These are phyloP conservation scores for Seriola rivoliana DNA, from an alignment of 2,113 vertebrate genomes.

Conservation along the genomic window DNA sequence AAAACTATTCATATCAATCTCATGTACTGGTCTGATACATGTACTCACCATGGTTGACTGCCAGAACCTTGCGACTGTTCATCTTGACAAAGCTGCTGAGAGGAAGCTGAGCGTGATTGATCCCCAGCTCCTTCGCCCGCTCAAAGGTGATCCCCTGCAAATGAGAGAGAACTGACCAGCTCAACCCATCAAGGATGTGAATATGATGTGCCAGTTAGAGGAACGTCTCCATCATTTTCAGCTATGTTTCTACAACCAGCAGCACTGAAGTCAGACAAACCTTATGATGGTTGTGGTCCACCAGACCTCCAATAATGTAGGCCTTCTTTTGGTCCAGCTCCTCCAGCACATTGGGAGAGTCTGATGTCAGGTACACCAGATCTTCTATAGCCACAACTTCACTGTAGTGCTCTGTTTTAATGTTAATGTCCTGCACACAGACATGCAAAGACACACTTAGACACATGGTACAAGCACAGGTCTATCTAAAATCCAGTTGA, in stretches of 20 bases:
- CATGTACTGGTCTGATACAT: too few species aligned
- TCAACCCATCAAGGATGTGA: background rate
- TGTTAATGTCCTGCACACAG: constrained; percentile 89
- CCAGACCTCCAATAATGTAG: constrained; percentile 96
- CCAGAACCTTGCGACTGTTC: constrained; percentile 97
- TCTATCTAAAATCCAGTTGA: background rate
- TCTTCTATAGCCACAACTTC: constrained; percentile 91
- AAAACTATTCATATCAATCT: background rate
- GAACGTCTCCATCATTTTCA: background rate
- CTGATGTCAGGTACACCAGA: constrained; percentile 95
- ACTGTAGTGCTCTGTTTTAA: constrained; percentile 90
- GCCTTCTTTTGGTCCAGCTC: constrained; percentile 93
- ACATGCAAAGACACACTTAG: background rate
- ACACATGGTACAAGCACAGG: background rate
- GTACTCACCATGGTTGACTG: constrained; percentile 95
- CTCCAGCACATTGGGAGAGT: constrained; percentile 92
- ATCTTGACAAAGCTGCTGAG: constrained; percentile 95
- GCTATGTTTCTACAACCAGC: background rate
- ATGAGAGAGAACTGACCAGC: background rate
- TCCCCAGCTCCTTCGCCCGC: constrained; percentile 89
- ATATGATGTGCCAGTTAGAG: background rate
- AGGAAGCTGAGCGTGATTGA: constrained; percentile 94
- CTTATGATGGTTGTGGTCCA: constrained; percentile 99
- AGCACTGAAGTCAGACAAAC: constrained; percentile 68
- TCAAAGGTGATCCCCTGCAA: constrained; percentile 91